Conservation (phyloP, 2,113 vertebrate species). For the Pogona vitticeps region DNA sequence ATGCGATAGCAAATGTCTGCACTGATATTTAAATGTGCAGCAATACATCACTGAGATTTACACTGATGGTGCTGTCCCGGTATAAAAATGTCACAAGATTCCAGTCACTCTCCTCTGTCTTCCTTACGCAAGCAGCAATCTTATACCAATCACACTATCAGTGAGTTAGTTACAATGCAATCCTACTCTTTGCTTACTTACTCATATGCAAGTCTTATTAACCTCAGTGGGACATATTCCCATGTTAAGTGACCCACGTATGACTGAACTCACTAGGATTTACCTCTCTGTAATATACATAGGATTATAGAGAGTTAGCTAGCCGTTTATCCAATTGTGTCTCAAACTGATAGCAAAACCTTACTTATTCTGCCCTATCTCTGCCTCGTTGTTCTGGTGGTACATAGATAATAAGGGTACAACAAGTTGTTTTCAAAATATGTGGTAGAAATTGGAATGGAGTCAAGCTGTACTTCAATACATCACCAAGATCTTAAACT, state of each 20-base stretch:
- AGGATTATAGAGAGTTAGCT: too few relatives aligned
- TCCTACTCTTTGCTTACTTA: neutral
- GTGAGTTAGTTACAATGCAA: neutral
- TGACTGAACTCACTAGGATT: neutral
- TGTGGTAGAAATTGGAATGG: neutral
- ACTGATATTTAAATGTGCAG: too few relatives aligned
- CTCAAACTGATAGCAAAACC: neutral
- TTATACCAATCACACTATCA: too few relatives aligned
- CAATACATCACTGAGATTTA: too few relatives aligned
- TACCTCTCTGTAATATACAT: neutral
- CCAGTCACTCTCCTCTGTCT: too few relatives aligned
- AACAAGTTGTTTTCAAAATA: too few relatives aligned
- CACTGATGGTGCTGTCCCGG: too few relatives aligned
- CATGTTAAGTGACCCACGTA: neutral
- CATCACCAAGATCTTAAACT: neutral
- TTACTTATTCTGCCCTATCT: too few relatives aligned
- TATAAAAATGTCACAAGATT: too few relatives aligned
- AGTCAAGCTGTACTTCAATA: neutral
- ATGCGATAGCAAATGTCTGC: too few relatives aligned
- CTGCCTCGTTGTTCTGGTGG: too few relatives aligned
- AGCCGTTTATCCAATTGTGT: neutral
- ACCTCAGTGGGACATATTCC: neutral
- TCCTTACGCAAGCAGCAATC: too few relatives aligned
- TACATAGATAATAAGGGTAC: neutral
- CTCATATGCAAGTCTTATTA: neutral